Conservation (phyloP, 2,888 invertebrate species). For the Phymatocera aterrima region DNA sequence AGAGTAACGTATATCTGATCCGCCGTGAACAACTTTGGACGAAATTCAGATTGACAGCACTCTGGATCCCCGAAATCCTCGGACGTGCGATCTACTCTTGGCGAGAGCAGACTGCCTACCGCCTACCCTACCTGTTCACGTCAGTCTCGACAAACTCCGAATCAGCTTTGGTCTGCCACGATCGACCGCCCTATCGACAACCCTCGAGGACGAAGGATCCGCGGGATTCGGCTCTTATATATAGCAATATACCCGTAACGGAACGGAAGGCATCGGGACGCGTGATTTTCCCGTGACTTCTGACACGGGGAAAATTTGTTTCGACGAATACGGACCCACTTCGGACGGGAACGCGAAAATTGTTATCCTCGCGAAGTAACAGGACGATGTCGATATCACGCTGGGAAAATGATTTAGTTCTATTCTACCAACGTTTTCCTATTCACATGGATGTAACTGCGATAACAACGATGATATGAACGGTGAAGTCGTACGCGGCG, state of each 20-base stretch:
- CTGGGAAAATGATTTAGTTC: too few relatives aligned
- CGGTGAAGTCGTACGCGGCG: too few relatives aligned
- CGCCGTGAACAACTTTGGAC: too few relatives aligned
- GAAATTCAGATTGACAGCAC: conserved; percentile 42
- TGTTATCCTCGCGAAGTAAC: background rate
- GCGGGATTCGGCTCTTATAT: background rate
- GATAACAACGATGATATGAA: too few relatives aligned
- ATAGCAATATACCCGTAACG: conserved; percentile 9
- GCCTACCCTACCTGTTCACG: conserved; percentile 22
- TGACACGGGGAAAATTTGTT: background rate
- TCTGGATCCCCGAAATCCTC: conserved; percentile 14
- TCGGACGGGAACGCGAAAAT: background rate
- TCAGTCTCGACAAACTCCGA: conserved; percentile 39
- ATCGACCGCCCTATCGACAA: conserved; percentile 34
- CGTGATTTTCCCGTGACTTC: conserved; percentile 29
- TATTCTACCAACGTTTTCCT: too few relatives aligned
- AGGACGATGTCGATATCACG: background rate
- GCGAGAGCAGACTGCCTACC: background rate
- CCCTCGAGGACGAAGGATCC: conserved; percentile 23
- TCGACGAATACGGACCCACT: background rate
- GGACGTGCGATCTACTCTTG: background rate
- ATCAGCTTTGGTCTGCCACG: conserved; percentile 30
- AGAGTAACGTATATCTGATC: too few relatives aligned
- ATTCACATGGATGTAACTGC: too few relatives aligned
- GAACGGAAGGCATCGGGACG: too few relatives aligned